phyloP scores from a whole-genome alignment of 1,140 invertebrate genomes.

The Caenorhabditis briggsae region DNA sequence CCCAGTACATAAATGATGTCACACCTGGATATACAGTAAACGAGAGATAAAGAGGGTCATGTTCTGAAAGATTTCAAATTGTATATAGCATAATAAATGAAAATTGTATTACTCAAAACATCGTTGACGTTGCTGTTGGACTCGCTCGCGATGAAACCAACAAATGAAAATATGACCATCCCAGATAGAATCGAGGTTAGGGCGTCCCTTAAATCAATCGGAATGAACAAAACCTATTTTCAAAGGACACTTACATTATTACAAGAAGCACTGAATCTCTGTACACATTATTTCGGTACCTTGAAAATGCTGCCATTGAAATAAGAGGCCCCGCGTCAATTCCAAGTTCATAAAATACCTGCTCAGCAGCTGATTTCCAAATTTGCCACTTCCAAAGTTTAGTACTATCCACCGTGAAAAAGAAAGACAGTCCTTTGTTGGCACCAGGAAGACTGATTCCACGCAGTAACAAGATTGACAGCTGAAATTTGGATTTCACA shows the following conservation, averaged over 20 bases:
- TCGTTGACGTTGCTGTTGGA: constrained; percentile 72
- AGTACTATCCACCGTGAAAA: constrained; percentile 69
- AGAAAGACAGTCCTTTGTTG: constrained; percentile 67
- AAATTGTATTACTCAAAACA: constrained; percentile 68
- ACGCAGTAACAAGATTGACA: constrained; percentile 73
- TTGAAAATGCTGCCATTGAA: constrained; percentile 74
- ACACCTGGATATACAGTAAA: constrained; percentile 76
- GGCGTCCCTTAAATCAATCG: constrained; percentile 64
- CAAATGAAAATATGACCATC: constrained; percentile 76
- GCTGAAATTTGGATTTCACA: constrained; percentile 61
- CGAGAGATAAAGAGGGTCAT: constrained; percentile 72
- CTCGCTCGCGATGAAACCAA: constrained; percentile 72
- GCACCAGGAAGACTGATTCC: constrained; percentile 73
- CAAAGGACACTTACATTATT: constrained; percentile 54
- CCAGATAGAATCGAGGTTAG: constrained; percentile 75
- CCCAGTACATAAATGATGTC: constrained; percentile 74
- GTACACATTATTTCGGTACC: constrained; percentile 76
- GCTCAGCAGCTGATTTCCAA: constrained; percentile 76
- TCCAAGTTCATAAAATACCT: constrained; percentile 75
- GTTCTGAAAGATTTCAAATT: constrained; percentile 66
- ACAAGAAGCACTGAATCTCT: constrained; percentile 72
- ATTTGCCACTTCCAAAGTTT: constrained; percentile 72
- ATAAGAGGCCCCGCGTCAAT: constrained; percentile 76
- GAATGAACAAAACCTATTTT: constrained; percentile 10
- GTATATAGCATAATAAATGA: background rate